These are phyloP conservation scores for Chirona hameri DNA, from an alignment of 2,888 invertebrate genomes.

Conservation along the genomic window DNA sequence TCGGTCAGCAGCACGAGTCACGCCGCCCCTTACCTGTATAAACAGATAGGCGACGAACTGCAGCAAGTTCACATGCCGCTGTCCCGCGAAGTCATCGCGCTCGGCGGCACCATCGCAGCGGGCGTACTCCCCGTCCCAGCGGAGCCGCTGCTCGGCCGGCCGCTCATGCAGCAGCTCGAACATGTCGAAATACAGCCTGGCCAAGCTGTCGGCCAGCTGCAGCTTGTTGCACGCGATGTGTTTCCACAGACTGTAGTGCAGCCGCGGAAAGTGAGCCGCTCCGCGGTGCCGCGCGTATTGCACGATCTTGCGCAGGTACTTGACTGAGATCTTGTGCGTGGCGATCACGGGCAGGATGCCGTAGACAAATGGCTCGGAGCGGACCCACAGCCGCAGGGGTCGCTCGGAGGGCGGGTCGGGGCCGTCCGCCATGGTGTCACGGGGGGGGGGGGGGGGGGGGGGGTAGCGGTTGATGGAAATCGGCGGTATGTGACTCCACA, in stretches of 20 bases:
- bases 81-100: slow-evolving; percentile 1
- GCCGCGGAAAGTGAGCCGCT: not conserved
- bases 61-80: not conserved
- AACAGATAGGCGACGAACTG: slow-evolving; percentile 8
- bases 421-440: not conserved
- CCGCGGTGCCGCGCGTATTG: not conserved
- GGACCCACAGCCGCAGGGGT: not conserved
- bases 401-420: not conserved
- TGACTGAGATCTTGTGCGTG: slow-evolving; percentile 13
- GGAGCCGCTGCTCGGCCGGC: not conserved
- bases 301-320: slow-evolving; percentile 13
- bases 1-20: no score
- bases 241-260: slow-evolving; percentile 1
- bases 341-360: not conserved
- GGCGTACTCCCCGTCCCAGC: slow-evolving; percentile 23
- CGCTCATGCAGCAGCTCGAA: slow-evolving; percentile 9
- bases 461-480: not conserved
- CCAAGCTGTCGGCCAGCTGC: not conserved
- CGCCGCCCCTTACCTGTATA: not conserved
- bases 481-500: no score
- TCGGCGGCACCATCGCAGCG: not conserved
- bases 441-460: not conserved
- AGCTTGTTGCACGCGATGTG: slow-evolving; percentile 24
- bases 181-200: slow-evolving; percentile 11
- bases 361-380: slow-evolving; percentile 5